Percentiles rank a stretch among this genome's conserved stretches.
Conservation (phyloP, 2,797 vertebrate species). For the Darevskia mixta region DNA sequence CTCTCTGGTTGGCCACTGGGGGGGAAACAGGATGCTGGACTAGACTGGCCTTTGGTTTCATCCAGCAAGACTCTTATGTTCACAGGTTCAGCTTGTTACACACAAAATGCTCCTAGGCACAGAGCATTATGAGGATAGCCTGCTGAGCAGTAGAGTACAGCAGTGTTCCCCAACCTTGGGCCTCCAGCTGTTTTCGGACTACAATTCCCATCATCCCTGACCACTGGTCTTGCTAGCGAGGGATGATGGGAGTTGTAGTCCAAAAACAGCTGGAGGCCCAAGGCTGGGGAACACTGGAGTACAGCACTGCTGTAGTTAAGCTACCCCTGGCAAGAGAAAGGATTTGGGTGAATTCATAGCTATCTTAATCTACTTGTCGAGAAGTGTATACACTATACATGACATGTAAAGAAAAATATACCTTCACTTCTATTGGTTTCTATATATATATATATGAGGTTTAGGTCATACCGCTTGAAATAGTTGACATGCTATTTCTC, state of each 20-base stretch:
- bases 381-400: neutral
- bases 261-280: no score
- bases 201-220: no score
- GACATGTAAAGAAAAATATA: neutral
- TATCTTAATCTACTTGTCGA: neutral
- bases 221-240: no score
- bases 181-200: no score
- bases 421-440: neutral
- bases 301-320: neutral
- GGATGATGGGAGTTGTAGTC: no score
- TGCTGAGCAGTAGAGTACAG: neutral
- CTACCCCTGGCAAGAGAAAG: neutral
- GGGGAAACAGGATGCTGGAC: no score
- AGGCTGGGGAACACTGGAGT: no score
- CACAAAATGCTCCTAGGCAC: neutral
- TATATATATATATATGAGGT: neutral
- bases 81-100: neutral
- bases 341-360: neutral
- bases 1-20: no score
- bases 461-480: conserved; percentile 24
- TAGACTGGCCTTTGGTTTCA: no score
- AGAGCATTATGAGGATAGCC: neutral
- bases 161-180: no score
- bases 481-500: neutral
- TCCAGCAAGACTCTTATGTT: no score